Conservation (phyloP, 2,113 vertebrate genomes). For the Caranx ignobilis region DNA sequence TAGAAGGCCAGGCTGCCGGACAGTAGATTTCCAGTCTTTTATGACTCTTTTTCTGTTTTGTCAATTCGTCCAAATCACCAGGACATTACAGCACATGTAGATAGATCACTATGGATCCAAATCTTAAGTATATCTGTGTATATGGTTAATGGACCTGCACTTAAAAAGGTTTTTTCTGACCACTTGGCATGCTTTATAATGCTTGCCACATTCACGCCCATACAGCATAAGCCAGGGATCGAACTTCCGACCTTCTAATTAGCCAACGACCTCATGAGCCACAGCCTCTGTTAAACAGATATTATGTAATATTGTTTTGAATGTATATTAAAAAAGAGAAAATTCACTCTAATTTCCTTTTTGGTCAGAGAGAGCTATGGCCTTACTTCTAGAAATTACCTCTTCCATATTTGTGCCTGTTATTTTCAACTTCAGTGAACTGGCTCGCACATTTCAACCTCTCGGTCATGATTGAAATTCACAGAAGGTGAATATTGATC, state of each 20-base stretch:
- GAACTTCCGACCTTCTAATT: too few species aligned
- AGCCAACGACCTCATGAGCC: too few species aligned
- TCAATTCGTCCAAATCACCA: conserved; percentile 16
- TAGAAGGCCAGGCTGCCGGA: conserved; percentile 9
- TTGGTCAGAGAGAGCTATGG: not conserved
- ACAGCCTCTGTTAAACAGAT: not conserved
- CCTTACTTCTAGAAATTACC: not conserved
- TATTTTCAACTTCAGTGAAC: conserved; percentile 37
- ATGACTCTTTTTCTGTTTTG: conserved; percentile 24
- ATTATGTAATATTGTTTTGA: not conserved
- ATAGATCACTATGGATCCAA: not conserved
- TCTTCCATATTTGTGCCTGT: not conserved
- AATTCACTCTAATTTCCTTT: too few species aligned
- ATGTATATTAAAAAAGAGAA: not conserved
- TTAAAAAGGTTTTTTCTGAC: too few species aligned
- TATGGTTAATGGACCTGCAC: too few species aligned
- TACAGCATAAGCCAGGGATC: too few species aligned
- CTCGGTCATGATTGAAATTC: conserved; percentile 21
- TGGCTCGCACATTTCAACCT: conserved; percentile 19
- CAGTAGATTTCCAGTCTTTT: conserved; percentile 13
- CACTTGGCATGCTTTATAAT: too few species aligned
- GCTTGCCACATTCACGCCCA: too few species aligned
- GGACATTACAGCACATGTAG: not conserved
- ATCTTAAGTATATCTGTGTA: not conserved
- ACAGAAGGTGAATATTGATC: conserved; percentile 45